A percentile compares a stretch with the other conserved stretches of the same genome.
Conservation (phyloP, 2,797 vertebrate genomes). For the Acipenser ruthenus region DNA sequence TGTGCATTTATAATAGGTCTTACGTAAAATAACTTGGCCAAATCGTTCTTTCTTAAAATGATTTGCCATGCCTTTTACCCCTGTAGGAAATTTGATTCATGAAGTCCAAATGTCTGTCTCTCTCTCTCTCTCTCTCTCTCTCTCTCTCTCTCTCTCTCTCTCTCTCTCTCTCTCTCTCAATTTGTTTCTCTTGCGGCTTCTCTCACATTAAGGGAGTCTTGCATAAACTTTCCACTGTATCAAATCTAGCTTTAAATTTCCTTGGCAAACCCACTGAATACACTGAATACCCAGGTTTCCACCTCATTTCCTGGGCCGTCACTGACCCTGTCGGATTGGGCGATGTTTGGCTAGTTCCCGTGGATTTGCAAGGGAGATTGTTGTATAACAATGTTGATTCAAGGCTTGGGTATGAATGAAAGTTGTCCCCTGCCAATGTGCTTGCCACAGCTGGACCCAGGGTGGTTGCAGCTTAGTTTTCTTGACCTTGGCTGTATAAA, state of each 20-base stretch:
- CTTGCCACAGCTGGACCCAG: constrained; percentile 24
- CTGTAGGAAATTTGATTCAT: background rate
- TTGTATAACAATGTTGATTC: constrained; percentile 11
- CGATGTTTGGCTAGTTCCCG: background rate
- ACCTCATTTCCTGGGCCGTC: background rate
- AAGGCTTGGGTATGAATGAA: constrained; percentile 16
- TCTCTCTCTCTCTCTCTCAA: no score
- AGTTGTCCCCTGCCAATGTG: constrained; percentile 22
- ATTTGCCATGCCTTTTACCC: background rate
- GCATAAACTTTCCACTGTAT: constrained; percentile 8
- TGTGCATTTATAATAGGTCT: constrained; percentile 2
- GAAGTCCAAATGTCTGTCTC: background rate
- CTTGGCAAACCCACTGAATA: constrained; percentile 9
- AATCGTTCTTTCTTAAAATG: background rate
- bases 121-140: no score
- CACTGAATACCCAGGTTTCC: constrained; percentile 9
- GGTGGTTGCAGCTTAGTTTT: constrained; percentile 25
- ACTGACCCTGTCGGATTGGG: background rate
- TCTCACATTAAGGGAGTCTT: background rate
- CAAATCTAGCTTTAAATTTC: background rate
- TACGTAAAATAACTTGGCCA: background rate
- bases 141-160: no score
- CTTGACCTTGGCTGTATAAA: constrained; percentile 32
- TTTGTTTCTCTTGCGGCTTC: background rate
- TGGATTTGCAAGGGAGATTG: constrained; percentile 1